Conservation (phyloP, 2,797 vertebrate genomes). For the Potorous gilbertii region DNA sequence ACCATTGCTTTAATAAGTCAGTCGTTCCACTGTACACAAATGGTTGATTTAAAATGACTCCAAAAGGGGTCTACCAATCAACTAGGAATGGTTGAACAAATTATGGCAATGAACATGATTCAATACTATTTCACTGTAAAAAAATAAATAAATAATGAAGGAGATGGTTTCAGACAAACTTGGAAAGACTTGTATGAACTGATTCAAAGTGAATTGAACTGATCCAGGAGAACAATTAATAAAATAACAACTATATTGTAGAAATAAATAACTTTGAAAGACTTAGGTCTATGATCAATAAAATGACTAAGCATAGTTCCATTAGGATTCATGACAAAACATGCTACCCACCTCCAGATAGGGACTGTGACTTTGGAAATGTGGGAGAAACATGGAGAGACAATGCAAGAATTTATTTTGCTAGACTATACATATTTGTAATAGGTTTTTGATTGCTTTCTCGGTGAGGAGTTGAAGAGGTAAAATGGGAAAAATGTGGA, state of each 20-base stretch:
- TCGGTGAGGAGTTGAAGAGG: neutral
- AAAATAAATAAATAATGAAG: neutral
- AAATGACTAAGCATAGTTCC: neutral
- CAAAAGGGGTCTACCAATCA: neutral
- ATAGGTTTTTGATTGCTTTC: neutral
- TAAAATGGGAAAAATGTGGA: neutral
- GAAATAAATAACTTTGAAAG: no score
- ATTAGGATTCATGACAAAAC: neutral
- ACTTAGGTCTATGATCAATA: neutral
- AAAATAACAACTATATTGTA: neutral
- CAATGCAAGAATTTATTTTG: neutral
- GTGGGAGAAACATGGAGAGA: no score
- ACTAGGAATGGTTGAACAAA: neutral
- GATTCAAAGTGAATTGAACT: no score
- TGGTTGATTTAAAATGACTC: neutral
- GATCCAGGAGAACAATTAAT: neutral
- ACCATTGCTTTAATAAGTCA: neutral
- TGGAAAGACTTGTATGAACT: no score
- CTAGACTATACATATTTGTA: no score
- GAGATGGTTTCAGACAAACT: neutral
- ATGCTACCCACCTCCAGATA: neutral
- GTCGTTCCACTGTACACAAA: neutral
- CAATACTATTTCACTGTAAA: neutral
- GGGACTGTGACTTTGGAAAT: neutral
- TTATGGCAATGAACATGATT: no score